Conservation (phyloP, 2,888 invertebrate species). For the Boloria selene region DNA sequence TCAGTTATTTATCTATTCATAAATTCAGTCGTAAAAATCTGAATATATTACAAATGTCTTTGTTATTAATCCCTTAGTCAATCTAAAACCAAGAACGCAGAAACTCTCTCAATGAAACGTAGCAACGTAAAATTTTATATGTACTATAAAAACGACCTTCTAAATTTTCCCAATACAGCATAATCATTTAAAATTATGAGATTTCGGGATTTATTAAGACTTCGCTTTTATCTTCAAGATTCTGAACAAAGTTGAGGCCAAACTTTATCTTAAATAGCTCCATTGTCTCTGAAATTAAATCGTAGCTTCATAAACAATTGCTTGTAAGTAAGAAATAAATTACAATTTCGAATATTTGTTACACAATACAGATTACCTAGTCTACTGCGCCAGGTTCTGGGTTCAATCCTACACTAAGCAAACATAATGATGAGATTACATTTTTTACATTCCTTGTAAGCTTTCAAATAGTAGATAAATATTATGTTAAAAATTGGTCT, state of each 20-base stretch:
- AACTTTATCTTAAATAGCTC: slow-evolving; percentile 1
- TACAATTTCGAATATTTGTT: background rate
- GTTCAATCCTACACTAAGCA: too few relatives aligned
- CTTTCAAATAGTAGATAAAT: too few relatives aligned
- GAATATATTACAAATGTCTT: background rate
- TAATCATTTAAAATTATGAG: slow-evolving; percentile 1
- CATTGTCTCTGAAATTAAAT: background rate
- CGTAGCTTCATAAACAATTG: background rate
- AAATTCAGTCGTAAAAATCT: too few relatives aligned
- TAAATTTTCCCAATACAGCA: slow-evolving; percentile 1
- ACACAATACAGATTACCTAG: too few relatives aligned
- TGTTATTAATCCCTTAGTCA: background rate
- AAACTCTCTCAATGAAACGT: background rate
- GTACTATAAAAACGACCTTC: slow-evolving; percentile 4
- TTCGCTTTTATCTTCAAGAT: slow-evolving; percentile 1
- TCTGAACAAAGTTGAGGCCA: background rate
- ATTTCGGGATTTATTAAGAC: background rate
- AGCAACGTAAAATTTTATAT: slow-evolving; percentile 5
- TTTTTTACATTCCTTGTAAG: too few relatives aligned
- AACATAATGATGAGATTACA: too few relatives aligned
- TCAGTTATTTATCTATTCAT: too few relatives aligned
- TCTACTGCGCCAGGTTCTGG: too few relatives aligned
- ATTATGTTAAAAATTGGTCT: too few relatives aligned
- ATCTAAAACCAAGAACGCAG: background rate
- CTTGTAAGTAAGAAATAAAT: background rate